phyloP scores from a whole-genome alignment of 2,113 vertebrate species.

The Equus przewalskii region DNA sequence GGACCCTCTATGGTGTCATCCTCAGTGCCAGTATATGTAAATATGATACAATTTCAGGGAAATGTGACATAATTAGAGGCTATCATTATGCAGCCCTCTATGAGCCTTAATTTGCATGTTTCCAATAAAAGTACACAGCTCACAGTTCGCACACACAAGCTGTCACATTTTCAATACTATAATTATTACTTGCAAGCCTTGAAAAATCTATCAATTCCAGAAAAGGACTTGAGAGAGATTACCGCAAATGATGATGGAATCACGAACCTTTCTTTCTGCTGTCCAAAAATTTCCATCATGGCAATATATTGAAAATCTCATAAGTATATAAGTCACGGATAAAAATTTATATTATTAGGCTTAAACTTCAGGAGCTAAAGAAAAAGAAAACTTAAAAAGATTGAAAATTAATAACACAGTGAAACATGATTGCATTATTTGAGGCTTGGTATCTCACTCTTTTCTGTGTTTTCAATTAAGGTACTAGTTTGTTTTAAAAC shows the following conservation, averaged over 20 bases:
- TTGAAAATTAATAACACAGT: background rate
- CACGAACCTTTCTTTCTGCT: slow-evolving; percentile 52
- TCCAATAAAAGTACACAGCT: slow-evolving; percentile 82
- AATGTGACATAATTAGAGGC: slow-evolving; percentile 84
- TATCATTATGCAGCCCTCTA: slow-evolving; percentile 79
- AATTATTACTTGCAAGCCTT: slow-evolving; percentile 80
- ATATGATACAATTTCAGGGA: slow-evolving; percentile 76
- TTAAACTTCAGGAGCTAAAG: slow-evolving; percentile 57
- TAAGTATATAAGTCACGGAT: slow-evolving; percentile 51
- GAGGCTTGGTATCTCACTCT: background rate
- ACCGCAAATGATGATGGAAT: slow-evolving; percentile 49
- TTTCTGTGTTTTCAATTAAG: background rate
- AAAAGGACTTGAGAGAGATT: slow-evolving; percentile 60
- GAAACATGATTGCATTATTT: background rate
- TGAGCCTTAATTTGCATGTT: slow-evolving; percentile 81
- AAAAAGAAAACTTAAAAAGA: background rate
- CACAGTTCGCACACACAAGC: slow-evolving; percentile 69
- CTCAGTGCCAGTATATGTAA: slow-evolving; percentile 77
- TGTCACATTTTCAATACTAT: slow-evolving; percentile 81
- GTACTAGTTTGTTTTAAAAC: background rate
- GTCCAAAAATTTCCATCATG: slow-evolving; percentile 65
- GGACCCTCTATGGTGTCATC: slow-evolving; percentile 9
- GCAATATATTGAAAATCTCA: slow-evolving; percentile 54
- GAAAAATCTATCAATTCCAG: slow-evolving; percentile 73
- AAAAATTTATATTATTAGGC: slow-evolving; percentile 53